Evolutionary conservation across 2,888 invertebrate species (phyloP).

Genomic region (Cryptocephalus moraei): DNA sequence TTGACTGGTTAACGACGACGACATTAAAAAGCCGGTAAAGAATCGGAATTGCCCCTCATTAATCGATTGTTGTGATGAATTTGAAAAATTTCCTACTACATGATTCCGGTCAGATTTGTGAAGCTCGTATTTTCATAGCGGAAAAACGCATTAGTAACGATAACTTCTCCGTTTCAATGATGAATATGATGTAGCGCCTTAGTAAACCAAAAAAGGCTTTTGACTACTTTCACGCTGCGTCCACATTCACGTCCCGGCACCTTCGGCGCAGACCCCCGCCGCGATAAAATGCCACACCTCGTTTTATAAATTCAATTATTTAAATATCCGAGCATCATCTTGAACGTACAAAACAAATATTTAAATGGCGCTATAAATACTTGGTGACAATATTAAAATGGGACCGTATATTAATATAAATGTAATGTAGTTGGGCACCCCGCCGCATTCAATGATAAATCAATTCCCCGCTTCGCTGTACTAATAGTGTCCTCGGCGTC

Average conservation of each 20-base stretch:
- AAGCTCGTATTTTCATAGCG: too few relatives aligned
- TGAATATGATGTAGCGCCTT: too few relatives aligned
- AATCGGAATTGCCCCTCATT: too few relatives aligned
- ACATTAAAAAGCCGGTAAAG: too few relatives aligned
- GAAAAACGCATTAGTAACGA: too few relatives aligned
- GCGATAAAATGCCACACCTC: conserved; percentile 31
- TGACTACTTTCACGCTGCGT: too few relatives aligned
- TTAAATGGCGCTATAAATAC: conserved; percentile 38
- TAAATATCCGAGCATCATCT: conserved; percentile 14
- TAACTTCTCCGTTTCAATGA: too few relatives aligned
- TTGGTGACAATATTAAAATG: conserved; percentile 42
- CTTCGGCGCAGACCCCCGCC: conserved; percentile 13
- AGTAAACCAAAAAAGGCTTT: too few relatives aligned
- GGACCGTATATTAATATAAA: conserved; percentile 37
- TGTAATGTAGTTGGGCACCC: conserved; percentile 31
- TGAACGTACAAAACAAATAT: conserved; percentile 33
- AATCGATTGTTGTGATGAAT: too few relatives aligned
- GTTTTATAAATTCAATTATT: conserved; percentile 37
- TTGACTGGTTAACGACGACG: too few relatives aligned
- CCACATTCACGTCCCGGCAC: not conserved
- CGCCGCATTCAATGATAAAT: conserved; percentile 30
- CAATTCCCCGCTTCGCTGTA: conserved; percentile 38
- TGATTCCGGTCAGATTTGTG: too few relatives aligned
- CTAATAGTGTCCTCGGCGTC: conserved; percentile 38
- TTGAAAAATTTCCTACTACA: too few relatives aligned